phyloP scores from a whole-genome alignment of 1,140 invertebrate species.

The Neodiprion virginianus region DNA sequence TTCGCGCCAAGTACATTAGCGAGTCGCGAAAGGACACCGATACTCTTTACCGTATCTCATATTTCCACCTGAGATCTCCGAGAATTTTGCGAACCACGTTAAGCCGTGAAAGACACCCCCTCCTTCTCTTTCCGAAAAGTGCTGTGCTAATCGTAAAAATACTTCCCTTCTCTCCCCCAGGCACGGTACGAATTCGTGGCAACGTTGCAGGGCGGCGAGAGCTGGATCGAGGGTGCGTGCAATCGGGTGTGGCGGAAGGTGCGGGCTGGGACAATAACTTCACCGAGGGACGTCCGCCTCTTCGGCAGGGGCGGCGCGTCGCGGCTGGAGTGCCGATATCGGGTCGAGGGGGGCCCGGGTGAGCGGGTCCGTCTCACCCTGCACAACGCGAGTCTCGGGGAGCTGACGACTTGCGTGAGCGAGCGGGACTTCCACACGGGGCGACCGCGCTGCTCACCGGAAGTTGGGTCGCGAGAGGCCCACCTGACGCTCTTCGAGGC shows the following conservation, averaged over 20 bases:
- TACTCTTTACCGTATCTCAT: too few species aligned
- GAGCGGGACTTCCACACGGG: slow-evolving; percentile 76
- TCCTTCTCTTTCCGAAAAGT: background rate
- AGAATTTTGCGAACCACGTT: too few species aligned
- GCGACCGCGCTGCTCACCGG: slow-evolving; percentile 64
- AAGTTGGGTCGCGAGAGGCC: slow-evolving; percentile 63
- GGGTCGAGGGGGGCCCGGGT: slow-evolving; percentile 72
- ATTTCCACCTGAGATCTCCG: too few species aligned
- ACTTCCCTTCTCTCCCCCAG: slow-evolving; percentile 31
- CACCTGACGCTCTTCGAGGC: slow-evolving; percentile 69
- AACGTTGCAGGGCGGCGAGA: slow-evolving; percentile 75
- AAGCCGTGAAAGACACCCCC: background rate
- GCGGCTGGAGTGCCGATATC: slow-evolving; percentile 76
- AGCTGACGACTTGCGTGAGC: slow-evolving; percentile 69
- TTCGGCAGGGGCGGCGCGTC: slow-evolving; percentile 78
- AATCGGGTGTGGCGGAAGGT: slow-evolving; percentile 65
- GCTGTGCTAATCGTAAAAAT: background rate
- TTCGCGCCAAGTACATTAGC: too few species aligned
- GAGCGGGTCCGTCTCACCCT: slow-evolving; percentile 72
- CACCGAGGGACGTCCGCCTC: slow-evolving; percentile 77
- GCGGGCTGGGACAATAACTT: slow-evolving; percentile 67
- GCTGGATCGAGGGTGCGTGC: slow-evolving; percentile 66
- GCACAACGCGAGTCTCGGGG: slow-evolving; percentile 76
- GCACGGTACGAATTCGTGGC: slow-evolving; percentile 84
- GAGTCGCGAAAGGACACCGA: too few species aligned